phyloP scores from a whole-genome alignment of 2,888 invertebrate species.

The Eupithecia insigniata region DNA sequence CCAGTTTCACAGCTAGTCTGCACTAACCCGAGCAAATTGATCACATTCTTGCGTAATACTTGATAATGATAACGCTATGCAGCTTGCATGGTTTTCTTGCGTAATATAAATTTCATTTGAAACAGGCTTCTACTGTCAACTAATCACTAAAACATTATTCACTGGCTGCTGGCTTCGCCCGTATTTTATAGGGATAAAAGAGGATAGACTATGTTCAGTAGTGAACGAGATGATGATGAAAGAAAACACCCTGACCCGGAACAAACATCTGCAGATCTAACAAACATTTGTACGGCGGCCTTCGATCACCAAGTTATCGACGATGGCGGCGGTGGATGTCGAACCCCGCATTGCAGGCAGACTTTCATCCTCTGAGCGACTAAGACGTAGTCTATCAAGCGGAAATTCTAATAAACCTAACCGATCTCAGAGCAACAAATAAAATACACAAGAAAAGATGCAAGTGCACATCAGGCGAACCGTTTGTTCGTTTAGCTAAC shows the following conservation, averaged over 20 bases:
- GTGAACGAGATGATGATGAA: too few relatives aligned
- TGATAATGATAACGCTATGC: not conserved
- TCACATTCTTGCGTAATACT: not conserved
- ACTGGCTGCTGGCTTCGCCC: too few relatives aligned
- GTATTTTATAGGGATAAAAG: too few relatives aligned
- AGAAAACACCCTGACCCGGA: not conserved
- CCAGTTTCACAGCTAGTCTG: not conserved
- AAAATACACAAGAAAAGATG: slow-evolving; percentile 34
- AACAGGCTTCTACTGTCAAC: not conserved
- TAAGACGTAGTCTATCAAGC: not conserved
- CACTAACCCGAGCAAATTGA: not conserved
- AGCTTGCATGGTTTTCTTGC: not conserved
- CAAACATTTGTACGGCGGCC: not conserved
- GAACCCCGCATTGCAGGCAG: not conserved
- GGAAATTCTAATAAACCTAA: not conserved
- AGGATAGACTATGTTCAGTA: too few relatives aligned
- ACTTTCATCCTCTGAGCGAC: too few relatives aligned
- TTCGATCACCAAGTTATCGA: too few relatives aligned
- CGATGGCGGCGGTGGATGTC: too few relatives aligned
- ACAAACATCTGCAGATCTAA: not conserved
- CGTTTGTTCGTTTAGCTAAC: slow-evolving; percentile 42
- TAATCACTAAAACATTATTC: too few relatives aligned
- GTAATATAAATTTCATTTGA: not conserved
- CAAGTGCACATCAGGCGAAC: slow-evolving; percentile 27
- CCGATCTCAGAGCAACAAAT: not conserved